Conservation (phyloP, 1,140 invertebrate species). For the Microplitis mediator region DNA sequence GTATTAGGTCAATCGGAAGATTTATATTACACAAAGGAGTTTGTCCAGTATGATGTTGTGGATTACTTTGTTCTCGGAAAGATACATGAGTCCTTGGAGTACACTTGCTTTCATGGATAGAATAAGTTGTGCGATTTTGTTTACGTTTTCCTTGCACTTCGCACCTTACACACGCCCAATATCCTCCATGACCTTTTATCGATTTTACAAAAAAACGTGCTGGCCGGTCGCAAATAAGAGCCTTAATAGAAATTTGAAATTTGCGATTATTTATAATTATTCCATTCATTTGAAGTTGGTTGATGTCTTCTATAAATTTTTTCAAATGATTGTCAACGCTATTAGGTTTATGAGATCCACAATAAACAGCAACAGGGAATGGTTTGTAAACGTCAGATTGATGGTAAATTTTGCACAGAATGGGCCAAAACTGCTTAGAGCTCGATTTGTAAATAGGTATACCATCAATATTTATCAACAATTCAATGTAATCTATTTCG, state of each 20-base stretch:
- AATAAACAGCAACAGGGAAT: background rate
- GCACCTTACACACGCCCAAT: conserved; percentile 23
- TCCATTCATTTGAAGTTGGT: background rate
- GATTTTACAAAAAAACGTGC: background rate
- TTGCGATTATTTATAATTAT: background rate
- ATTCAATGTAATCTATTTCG: background rate
- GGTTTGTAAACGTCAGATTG: background rate
- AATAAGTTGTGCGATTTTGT: conserved; percentile 22
- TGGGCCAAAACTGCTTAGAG: background rate
- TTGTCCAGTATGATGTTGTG: conserved; percentile 18
- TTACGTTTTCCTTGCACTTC: conserved; percentile 7
- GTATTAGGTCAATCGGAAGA: conserved; percentile 9
- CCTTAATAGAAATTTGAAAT: background rate
- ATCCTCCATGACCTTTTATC: background rate
- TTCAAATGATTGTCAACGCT: background rate
- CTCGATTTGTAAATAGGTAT: background rate
- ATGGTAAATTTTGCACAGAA: background rate
- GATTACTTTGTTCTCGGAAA: conserved; percentile 5
- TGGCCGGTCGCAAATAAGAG: background rate
- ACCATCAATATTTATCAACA: background rate
- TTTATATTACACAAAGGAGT: conserved; percentile 10
- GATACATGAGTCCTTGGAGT: conserved; percentile 9
- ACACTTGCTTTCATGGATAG: background rate
- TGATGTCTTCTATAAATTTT: background rate
- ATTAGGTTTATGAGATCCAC: background rate